Evolutionary conservation across 1,140 invertebrate genomes (phyloP), one percentile per base, ranked within the genome.

Genomic region (Brachionus rotundiformis): DNA sequence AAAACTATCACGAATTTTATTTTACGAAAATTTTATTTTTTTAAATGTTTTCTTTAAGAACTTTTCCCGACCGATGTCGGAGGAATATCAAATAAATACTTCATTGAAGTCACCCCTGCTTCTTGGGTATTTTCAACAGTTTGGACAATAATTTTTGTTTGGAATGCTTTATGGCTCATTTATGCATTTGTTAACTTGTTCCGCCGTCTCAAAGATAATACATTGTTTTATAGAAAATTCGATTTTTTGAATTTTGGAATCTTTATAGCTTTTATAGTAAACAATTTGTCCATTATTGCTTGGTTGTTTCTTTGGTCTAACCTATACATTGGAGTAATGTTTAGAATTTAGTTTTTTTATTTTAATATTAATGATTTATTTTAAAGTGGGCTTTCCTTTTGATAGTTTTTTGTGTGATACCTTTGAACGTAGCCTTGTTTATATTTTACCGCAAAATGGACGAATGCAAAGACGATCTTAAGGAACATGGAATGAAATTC

Each of bases 271-370:
- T 86, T 85, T 49, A 81, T 84, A 1, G 8, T 85, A 2, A 85
- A 84, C 65, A 77, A 84, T 29, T 49, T 68, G 5, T 65, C 84
- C 6, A 87, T 86, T 49, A 83, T 86, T 61, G 82, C 83, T 13
- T 87, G 86, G 86, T 71, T 87, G 19, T 76, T 87, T 65, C 41
- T 86, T 0, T 87, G 84, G 82, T 85, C 86, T 44, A 71, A 84
- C 54, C 77, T 85, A 54, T 71, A 83, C 83, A 84, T 76, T 80
- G 84, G 49, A 41, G 83, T 63, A 41, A 84, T 6, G 41, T 85
- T 16, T 68, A 79, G 1, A 82, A 84, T 3, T 63, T n/a, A n/a
- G 11, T 44, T n/a, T 25, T 27, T 44, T 5, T 11, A 47, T 25
- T 25, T 27, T 13, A 25, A 44, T 29, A 27, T 47, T 25, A 44